Evolutionary conservation across 2,888 invertebrate species (phyloP), one percentile per base, ranked within the genome.

Genomic region (Microplitis deprimator): DNA sequence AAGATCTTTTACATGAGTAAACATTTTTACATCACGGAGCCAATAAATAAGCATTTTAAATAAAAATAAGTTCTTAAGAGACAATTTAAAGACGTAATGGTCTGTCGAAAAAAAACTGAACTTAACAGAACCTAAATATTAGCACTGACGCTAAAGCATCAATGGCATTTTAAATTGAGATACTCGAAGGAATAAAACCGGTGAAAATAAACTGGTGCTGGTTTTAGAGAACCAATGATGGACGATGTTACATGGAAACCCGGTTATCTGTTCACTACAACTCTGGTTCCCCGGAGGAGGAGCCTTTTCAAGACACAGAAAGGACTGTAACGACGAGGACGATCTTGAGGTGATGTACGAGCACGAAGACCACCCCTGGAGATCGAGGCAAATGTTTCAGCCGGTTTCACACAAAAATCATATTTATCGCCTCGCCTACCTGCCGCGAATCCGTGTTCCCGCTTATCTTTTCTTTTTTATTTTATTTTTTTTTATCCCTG

Each of bases 351-450:
- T 89, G 88, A 89, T 83, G 85, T 86, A 89, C 86, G 89, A 82
- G 81, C 81, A 80, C 87, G 83, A 83, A 83, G 88, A 89, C 89
- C 89, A 89, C 89, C 88, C 87, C 82, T 86, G 85, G 85, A 82
- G 88, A 86, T 85, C 84, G 83, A 85, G 84, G 84, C 69, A 65
- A 74, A 76, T 65, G 78, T 64, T 86, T 84, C 85, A 86, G 84
- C 83, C 85, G 85, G 85, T 85, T 87, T 87, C 86, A 87, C 85
- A 87, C 85, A 86, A 87, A 86, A 87, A 85, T 85, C 82, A 85
- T 86, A 88, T 87, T 87, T 88, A 87, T 87, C 82, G 81, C 79
- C 80, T 81, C 80, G 81, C 83, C 84, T 87, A 85, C 85, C 87
- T 86, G 85, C 84, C 81, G 79, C 81, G 72, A 81, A 79, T 81